Percentiles rank a stretch among this genome's conserved stretches.
These are phyloP conservation scores for Gallinago media DNA, from an alignment of 2,113 vertebrate genomes.

Conservation along the genomic window DNA sequence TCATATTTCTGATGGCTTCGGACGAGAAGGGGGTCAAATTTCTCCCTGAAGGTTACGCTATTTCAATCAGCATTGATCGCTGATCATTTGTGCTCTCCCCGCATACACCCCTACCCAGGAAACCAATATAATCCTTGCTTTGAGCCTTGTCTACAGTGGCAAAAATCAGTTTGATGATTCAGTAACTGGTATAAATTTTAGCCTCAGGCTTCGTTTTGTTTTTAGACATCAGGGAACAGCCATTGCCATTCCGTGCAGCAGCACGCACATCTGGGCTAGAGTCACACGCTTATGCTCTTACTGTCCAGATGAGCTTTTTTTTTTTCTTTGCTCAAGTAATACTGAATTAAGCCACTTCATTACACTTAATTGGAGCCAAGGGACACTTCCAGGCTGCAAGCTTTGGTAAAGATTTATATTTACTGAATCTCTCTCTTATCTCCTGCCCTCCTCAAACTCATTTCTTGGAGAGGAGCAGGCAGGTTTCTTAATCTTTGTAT, in stretches of 20 bases:
- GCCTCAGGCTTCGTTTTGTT: neutral
- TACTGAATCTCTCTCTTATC: neutral
- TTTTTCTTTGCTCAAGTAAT: slow-evolving; percentile 26
- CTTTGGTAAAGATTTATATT: neutral
- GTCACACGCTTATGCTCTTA: neutral
- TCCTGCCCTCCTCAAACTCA: neutral
- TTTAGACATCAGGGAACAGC: neutral
- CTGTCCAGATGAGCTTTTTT: neutral
- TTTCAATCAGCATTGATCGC: neutral
- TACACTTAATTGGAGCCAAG: slow-evolving; percentile 45
- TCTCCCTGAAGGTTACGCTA: neutral
- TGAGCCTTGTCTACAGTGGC: neutral
- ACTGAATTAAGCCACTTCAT: slow-evolving; percentile 54
- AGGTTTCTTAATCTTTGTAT: neutral
- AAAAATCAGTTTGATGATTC: neutral
- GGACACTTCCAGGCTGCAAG: slow-evolving; percentile 6
- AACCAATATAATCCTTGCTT: neutral
- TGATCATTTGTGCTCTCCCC: neutral
- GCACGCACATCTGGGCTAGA: slow-evolving; percentile 3
- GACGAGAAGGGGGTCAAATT: neutral
- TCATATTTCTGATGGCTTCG: neutral
- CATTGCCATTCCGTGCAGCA: neutral
- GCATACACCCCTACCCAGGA: neutral
- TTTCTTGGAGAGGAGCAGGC: neutral
- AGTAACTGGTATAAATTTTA: neutral